Conservation (phyloP, 1,140 invertebrate species). For the Caerostris extrusa region DNA sequence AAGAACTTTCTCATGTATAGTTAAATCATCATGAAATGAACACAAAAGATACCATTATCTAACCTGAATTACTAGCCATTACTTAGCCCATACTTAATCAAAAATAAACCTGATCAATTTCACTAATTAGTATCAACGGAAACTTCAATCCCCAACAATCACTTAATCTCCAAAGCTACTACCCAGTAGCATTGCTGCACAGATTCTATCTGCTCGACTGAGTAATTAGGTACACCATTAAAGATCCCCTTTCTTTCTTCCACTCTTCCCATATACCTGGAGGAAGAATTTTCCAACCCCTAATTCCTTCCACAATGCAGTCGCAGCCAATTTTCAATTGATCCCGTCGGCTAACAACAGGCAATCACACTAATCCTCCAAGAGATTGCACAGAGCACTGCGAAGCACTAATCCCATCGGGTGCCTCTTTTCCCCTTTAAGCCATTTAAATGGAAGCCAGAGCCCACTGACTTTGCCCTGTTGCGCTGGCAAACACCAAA, state of each 20-base stretch:
- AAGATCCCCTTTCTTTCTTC: background rate
- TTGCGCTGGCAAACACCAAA: background rate
- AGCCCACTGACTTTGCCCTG: background rate
- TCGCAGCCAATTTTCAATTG: constrained; percentile 64
- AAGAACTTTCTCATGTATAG: no score
- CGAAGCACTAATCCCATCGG: constrained; percentile 21
- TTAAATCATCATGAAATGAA: no score
- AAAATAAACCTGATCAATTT: no score
- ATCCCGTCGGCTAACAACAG: constrained; percentile 55
- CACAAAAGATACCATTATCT: no score
- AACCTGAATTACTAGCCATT: no score
- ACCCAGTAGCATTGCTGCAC: background rate
- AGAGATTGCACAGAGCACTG: background rate
- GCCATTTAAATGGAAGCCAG: constrained; percentile 61
- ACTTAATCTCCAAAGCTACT: background rate
- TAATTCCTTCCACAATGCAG: background rate
- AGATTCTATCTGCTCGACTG: background rate
- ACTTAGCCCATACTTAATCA: no score
- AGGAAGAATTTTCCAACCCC: background rate
- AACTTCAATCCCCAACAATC: background rate
- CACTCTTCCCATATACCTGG: background rate
- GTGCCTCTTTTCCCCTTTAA: constrained; percentile 34
- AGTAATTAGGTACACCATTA: background rate
- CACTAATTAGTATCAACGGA: background rate
- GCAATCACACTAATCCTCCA: background rate